phyloP scores from a whole-genome alignment of 1,140 invertebrate genomes.

The Zaprionus davidi region DNA sequence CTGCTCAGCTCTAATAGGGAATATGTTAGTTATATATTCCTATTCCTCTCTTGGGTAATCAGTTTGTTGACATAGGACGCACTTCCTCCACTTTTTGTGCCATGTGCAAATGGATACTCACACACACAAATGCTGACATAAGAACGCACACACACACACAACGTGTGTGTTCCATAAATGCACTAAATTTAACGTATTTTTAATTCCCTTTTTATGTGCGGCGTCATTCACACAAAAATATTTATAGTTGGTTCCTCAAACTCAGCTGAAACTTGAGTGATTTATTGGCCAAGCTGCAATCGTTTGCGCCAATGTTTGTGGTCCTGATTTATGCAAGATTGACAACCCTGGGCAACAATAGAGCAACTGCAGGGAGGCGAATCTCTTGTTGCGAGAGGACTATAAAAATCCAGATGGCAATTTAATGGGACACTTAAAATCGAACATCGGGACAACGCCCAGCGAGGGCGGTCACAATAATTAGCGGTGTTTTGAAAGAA shows the following conservation, averaged over 20 bases:
- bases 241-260: conserved; percentile 42
- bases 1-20: background rate
- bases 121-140: conserved; percentile 1
- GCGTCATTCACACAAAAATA: conserved; percentile 47
- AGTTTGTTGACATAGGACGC: background rate
- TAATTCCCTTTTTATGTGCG: conserved; percentile 54
- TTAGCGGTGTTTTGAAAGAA: conserved; percentile 3
- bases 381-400: background rate
- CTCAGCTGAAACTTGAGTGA: conserved; percentile 31
- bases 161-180: conserved; percentile 20
- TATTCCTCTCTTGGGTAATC: background rate
- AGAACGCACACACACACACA: background rate
- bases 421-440: conserved; percentile 7
- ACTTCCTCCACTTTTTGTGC: background rate
- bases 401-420: conserved; percentile 4
- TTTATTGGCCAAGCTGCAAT: conserved; percentile 39
- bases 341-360: conserved; percentile 37
- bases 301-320: conserved; percentile 32
- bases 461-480: conserved; percentile 6
- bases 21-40: background rate
- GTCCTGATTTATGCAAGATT: conserved; percentile 38
- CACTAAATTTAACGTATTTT: conserved; percentile 46
- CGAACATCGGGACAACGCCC: background rate
- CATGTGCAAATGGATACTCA: conserved; percentile 18
- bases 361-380: background rate